Evolutionary conservation across 2,797 vertebrate species (phyloP).

Genomic region (Prunella strophiata): DNA sequence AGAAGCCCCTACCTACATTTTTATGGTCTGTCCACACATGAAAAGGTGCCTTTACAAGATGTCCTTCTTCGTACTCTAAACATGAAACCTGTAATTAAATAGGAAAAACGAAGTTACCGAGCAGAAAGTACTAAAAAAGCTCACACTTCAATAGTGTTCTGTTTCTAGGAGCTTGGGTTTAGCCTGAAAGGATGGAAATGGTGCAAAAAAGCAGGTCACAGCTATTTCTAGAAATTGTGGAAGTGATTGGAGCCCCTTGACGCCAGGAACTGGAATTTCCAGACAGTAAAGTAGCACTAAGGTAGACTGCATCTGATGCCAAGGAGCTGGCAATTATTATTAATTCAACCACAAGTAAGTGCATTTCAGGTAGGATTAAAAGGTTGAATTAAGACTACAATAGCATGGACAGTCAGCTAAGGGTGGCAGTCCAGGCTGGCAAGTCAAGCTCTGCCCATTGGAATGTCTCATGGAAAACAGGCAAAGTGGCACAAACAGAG

Average conservation of each 20-base stretch:
- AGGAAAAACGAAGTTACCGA: background rate
- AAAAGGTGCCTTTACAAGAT: slow-evolving; percentile 55
- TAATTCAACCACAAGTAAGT: slow-evolving; percentile 15
- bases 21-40: slow-evolving; percentile 43
- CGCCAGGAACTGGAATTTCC: slow-evolving; percentile 53
- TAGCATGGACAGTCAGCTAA: background rate
- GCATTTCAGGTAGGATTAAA: slow-evolving; percentile 23
- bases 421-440: background rate
- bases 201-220: slow-evolving; percentile 52
- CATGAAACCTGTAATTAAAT: slow-evolving; percentile 68
- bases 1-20: slow-evolving; percentile 29
- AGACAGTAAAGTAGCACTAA: background rate
- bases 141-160: slow-evolving; percentile 51
- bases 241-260: slow-evolving; percentile 57
- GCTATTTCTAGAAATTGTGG: slow-evolving; percentile 66
- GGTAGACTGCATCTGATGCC: background rate
- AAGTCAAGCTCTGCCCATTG: background rate
- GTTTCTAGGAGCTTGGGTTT: background rate
- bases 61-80: slow-evolving; percentile 42
- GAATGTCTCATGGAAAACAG: background rate
- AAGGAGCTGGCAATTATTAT: background rate
- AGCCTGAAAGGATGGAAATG: slow-evolving; percentile 31
- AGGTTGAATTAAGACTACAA: background rate
- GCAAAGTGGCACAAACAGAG: background rate
- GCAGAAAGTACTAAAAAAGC: slow-evolving; percentile 21